phyloP scores from a whole-genome alignment of 2,888 invertebrate genomes.

The Caenorhabditis sp. region DNA sequence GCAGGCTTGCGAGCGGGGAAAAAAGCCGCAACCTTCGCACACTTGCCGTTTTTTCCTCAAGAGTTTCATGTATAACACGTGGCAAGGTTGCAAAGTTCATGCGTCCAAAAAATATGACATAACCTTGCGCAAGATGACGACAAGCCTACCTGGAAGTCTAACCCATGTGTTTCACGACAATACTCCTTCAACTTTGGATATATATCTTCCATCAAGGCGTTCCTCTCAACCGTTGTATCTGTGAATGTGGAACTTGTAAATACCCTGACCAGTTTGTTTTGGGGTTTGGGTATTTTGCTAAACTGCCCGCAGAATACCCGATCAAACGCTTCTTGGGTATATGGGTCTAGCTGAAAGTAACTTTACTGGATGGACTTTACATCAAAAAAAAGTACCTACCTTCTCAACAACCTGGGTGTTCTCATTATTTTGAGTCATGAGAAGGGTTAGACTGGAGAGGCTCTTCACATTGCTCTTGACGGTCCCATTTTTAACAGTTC shows the following conservation, averaged over 20 bases:
- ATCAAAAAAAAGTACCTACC: not conserved
- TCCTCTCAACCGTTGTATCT: constrained; percentile 95
- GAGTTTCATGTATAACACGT: too few relatives aligned
- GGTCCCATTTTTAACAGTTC: not conserved
- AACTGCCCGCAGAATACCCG: constrained; percentile 88
- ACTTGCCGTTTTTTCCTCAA: too few relatives aligned
- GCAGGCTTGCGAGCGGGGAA: too few relatives aligned
- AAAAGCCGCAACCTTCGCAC: too few relatives aligned
- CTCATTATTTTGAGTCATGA: constrained; percentile 25
- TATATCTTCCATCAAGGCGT: constrained; percentile 95
- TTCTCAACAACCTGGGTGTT: constrained; percentile 1
- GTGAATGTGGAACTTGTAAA: constrained; percentile 97
- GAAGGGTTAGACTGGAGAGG: constrained; percentile 11
- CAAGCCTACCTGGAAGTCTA: constrained; percentile 97
- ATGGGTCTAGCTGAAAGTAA: constrained; percentile 20
- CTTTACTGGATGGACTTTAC: not conserved
- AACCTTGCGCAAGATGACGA: too few relatives aligned
- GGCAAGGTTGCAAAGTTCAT: too few relatives aligned
- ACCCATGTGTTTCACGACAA: constrained; percentile 92
- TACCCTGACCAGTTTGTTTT: constrained; percentile 96
- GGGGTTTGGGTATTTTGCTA: constrained; percentile 88
- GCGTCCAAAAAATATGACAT: too few relatives aligned
- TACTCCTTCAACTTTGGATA: constrained; percentile 93
- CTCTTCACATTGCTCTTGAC: too few relatives aligned
- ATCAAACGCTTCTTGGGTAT: constrained; percentile 76